Evolutionary conservation across 64 coral and sea anemone species (phyloP).

Genomic region (Actinia tenebrosa): DNA sequence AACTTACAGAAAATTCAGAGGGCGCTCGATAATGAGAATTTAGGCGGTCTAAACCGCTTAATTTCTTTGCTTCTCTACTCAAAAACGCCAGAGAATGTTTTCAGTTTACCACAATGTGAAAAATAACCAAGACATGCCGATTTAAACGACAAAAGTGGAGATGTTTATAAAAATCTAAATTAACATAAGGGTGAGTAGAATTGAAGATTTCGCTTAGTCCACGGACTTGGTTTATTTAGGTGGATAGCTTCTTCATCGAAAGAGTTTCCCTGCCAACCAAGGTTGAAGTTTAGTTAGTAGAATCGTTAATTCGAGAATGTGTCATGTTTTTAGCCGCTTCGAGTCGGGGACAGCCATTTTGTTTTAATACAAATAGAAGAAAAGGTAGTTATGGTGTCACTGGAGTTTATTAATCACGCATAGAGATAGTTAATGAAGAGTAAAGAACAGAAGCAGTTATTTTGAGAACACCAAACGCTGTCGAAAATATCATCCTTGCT

Average conservation of each 20-base stretch:
- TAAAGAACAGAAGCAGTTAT: not conserved
- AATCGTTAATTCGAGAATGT: no score
- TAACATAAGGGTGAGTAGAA: not conserved
- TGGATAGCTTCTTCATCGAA: not conserved
- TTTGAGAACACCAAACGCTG: not conserved
- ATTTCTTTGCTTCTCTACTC: not conserved
- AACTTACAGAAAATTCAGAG: conserved; percentile 10
- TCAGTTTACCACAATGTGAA: not conserved
- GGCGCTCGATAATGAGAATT: not conserved
- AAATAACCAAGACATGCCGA: not conserved
- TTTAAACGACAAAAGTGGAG: not conserved
- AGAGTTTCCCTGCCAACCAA: no score
- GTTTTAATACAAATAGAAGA: conserved; percentile 6
- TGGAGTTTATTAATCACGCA: conserved; percentile 8
- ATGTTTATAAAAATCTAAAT: conserved; percentile 10
- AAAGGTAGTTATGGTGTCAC: not conserved
- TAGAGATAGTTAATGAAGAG: not conserved
- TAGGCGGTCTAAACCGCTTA: not conserved
- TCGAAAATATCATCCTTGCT: not conserved
- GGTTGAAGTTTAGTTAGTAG: no score
- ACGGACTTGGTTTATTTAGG: not conserved
- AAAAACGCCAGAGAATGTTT: not conserved
- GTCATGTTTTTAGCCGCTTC: not conserved
- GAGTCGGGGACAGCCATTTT: conserved; percentile 8
- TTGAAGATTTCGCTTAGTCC: not conserved